Base-by-base conservation (phyloP, 1,140 invertebrate species). In the Drosophila insularis region DNA sequence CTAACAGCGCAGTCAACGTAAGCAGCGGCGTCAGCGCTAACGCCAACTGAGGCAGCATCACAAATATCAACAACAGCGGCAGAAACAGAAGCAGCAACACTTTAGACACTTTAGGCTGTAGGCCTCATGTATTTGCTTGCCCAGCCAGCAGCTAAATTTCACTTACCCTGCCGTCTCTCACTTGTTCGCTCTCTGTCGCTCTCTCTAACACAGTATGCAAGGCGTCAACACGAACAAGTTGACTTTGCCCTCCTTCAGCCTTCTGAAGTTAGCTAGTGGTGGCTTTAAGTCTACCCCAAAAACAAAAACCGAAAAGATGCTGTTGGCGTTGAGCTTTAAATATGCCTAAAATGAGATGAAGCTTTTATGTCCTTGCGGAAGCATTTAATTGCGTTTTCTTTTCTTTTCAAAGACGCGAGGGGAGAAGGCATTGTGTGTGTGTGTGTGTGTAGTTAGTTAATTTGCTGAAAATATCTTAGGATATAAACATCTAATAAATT, bases 171-270 rank as follows among this genome's bases (percentile, higher is more conserved):
- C 31, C 32, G 14, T 23, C 32, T 31, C 53, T 17, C 54, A 2
- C 32, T 35, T 8, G 2, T 11, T 35, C 32, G 10, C 32, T 35
- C 32, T 11, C 32, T 0, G 7, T 35, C 23, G 11, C 54, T 58
- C 31, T 13, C 7, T 35, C 31, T 6, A 2, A 70, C 68, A 71
- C 63, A 43, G 81, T 69, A 50, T 59, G 70, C 74, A 80, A 87
- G 75, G 74, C 81, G 78, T 81, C 75, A 55, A 39, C 78, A 78
- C 69, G 65, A 53, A 69, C 43, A 50, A 71, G 79, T 87, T 77
- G 81, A 89, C 79, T 79, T 81, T 61, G 53, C 63, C 65, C 64
- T 66, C 64, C 64, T 54, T 64, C 58, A 64, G 11, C 14, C 4
- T 21, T 8, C 55, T 58, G n/a, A 32, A 32, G 27, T 14, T 19